Base-by-base conservation (phyloP, 2,797 vertebrate species). In the Choloepus didactylus region DNA sequence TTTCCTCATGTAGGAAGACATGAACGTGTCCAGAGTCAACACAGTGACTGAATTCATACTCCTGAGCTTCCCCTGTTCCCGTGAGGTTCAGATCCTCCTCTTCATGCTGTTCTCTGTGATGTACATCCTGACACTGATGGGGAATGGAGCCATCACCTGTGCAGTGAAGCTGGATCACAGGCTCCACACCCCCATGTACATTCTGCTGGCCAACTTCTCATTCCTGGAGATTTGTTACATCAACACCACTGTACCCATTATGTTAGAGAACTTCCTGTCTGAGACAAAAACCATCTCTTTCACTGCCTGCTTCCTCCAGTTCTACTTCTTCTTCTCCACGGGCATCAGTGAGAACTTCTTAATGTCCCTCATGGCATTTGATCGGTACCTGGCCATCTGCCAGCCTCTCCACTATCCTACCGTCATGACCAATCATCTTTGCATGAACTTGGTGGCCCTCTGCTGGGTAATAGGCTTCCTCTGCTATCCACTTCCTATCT, bases 281-380 rank as follows among this genome's bases (percentile, higher is more conserved):
- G 69, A 95, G 14, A 79, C 92, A 9, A 96, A 94, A 92, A 60
- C 92, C n/a, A 95, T 94, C 75, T 97, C 95, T 70, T 94, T 95
- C 81, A 92, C 46, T 25, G 88, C 83, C 31, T 96, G 96, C 27
- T 95, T 96, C 81, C 76, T 92, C 49, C 96, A 97, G 12, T 92
- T 97, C 41, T 95, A 95, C 31, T 94, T 97, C 70, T 95, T 95
- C 67, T 95, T 96, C 62, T 95, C 93, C 10, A 46, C 86, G 82
- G 95, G 94, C 14, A 87, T 1, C 8, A 82, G 49, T 0, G 96
- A 97, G 82, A 83, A 84, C 27, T 87, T 96, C 38, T 85, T 97
- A 62, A 66, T 97, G 6, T 82, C 95, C 31, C 91, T 96, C 64
- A 92, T 96, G 89, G 94, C 96, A 38, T 96, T 94, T 86, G 89